A percentile compares a stretch with the other conserved stretches of the same genome.
phyloP scores from a whole-genome alignment of 2,113 vertebrate species.

The Sigmodon hispidus region DNA sequence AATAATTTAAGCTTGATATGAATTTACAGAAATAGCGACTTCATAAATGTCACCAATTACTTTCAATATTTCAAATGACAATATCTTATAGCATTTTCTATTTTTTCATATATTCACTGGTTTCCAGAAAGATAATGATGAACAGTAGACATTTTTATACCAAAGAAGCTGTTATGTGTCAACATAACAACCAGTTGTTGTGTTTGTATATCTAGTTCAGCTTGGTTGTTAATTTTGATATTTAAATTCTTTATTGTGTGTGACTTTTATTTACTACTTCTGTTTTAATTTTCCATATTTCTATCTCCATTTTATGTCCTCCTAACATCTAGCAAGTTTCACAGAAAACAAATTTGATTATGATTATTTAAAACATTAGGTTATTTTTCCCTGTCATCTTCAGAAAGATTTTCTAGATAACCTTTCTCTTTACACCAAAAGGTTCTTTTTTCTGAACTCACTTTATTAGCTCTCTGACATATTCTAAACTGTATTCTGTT shows the following conservation, averaged over 20 bases:
- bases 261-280: neutral
- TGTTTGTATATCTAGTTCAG: neutral
- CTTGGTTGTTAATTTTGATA: neutral
- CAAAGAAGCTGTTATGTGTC: accelerated
- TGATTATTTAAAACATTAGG: neutral
- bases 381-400: neutral
- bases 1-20: neutral
- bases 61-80: neutral
- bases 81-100: neutral
- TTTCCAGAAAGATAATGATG: neutral
- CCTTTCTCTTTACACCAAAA: neutral
- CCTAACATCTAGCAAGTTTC: neutral
- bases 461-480: neutral
- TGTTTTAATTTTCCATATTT: neutral
- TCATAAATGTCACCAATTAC: neutral
- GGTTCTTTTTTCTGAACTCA: neutral
- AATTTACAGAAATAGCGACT: neutral
- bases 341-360: neutral
- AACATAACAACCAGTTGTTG: neutral
- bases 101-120: neutral
- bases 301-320: neutral
- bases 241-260: neutral
- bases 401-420: neutral
- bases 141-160: accelerated
- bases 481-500: neutral